phyloP scores from a whole-genome alignment of 2,797 vertebrate genomes.

The Sebastes wilsoni region DNA sequence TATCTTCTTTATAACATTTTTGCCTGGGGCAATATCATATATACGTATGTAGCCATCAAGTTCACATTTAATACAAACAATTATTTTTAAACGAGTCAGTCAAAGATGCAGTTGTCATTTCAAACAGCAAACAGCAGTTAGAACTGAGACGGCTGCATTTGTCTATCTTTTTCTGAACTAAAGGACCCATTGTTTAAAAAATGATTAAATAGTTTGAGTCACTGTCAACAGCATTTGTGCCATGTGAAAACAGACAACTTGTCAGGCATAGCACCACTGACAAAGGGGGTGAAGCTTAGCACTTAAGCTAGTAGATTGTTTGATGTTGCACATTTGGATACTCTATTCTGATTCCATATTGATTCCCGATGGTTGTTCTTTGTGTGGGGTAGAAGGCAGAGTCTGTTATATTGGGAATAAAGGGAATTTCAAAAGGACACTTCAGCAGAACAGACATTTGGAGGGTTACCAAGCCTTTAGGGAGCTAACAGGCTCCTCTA shows the following conservation, averaged over 20 bases:
- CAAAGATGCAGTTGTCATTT: not conserved
- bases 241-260: not conserved
- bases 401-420: not conserved
- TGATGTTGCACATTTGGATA: not conserved
- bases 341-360: constrained; percentile 2
- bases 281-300: not conserved
- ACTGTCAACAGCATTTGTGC: not conserved
- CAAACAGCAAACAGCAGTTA: not conserved
- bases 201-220: not conserved
- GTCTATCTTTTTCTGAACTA: not conserved
- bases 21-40: not conserved
- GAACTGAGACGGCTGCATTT: not conserved
- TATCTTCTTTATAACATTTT: not conserved
- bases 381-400: not conserved
- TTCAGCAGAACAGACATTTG: constrained; percentile 32
- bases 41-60: not conserved
- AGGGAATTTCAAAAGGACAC: not conserved
- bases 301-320: not conserved
- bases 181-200: not conserved
- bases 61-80: not conserved
- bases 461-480: constrained; percentile 31
- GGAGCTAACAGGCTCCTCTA: constrained; percentile 3
- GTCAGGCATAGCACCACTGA: not conserved
- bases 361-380: constrained; percentile 11
- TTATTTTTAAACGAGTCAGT: not conserved